These are phyloP conservation scores for Acomys russatus DNA, from an alignment of 2,797 vertebrate genomes.

Conservation along the genomic window DNA sequence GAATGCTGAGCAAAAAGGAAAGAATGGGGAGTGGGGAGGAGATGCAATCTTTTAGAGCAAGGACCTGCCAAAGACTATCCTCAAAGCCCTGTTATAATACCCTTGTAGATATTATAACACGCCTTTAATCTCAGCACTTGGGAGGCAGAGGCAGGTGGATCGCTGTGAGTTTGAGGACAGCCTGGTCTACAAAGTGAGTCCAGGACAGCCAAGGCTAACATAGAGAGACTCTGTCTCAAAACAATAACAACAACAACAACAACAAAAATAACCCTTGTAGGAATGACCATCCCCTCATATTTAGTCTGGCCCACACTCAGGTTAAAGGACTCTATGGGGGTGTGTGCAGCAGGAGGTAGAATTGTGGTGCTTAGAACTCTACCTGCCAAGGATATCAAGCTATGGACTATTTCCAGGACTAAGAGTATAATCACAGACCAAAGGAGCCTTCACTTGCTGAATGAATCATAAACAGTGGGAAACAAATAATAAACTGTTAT, in stretches of 20 bases:
- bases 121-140: too few relatives aligned
- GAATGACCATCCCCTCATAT: background rate
- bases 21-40: background rate
- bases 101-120: too few relatives aligned
- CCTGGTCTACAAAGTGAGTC: too few relatives aligned
- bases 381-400: background rate
- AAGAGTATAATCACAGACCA: background rate
- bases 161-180: too few relatives aligned
- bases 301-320: background rate
- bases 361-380: slow-evolving; percentile 4
- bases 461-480: slow-evolving; percentile 25
- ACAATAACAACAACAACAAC: too few relatives aligned
- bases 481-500: slow-evolving; percentile 44
- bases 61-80: background rate
- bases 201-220: too few relatives aligned
- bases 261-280: background rate
- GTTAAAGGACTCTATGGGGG: background rate
- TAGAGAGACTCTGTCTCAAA: too few relatives aligned
- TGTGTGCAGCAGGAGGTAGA: background rate
- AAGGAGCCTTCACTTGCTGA: background rate
- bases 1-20: background rate
- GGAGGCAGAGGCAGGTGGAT: too few relatives aligned
- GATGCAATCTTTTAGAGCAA: background rate
- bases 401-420: background rate
- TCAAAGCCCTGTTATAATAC: background rate